Conservation (phyloP, 1,140 invertebrate genomes). For the Neodiprion pinetum region DNA sequence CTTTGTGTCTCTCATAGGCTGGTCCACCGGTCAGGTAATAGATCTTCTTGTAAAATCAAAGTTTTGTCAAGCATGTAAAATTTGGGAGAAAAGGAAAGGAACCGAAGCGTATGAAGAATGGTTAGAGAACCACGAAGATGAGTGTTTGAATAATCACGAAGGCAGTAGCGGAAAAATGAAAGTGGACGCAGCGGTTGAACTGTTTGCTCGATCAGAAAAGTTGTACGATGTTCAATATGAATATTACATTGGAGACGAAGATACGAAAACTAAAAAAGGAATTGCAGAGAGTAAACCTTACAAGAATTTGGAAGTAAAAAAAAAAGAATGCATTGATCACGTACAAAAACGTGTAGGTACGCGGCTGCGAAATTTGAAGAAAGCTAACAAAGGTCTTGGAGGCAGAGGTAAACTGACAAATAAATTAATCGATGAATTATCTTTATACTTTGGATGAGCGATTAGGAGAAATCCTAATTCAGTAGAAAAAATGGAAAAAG, state of each 20-base stretch:
- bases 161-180: conserved; percentile 33
- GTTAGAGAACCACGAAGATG: conserved; percentile 20
- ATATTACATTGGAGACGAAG: conserved; percentile 34
- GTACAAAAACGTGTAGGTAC: neutral
- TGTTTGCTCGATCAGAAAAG: conserved; percentile 27
- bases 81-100: conserved; percentile 15
- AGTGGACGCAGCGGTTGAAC: conserved; percentile 27
- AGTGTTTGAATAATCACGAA: conserved; percentile 23
- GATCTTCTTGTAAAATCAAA: conserved; percentile 27
- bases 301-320: conserved; percentile 4
- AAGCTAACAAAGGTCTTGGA: conserved; percentile 20
- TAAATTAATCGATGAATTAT: conserved; percentile 24
- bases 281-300: conserved; percentile 28
- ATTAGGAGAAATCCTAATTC: conserved; percentile 26
- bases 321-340: neutral
- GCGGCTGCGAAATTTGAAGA: conserved; percentile 1
- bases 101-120: conserved; percentile 19
- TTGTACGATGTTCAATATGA: conserved; percentile 21
- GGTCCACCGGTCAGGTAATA: conserved; percentile 20
- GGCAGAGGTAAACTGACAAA: conserved; percentile 22
- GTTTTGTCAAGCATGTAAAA: conserved; percentile 20
- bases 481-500: conserved; percentile 31
- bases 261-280: conserved; percentile 28
- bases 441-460: conserved; percentile 21
- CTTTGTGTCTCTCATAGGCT: conserved; percentile 21